phyloP scores from a whole-genome alignment of 2,113 vertebrate genomes.

The Ameiurus melas region DNA sequence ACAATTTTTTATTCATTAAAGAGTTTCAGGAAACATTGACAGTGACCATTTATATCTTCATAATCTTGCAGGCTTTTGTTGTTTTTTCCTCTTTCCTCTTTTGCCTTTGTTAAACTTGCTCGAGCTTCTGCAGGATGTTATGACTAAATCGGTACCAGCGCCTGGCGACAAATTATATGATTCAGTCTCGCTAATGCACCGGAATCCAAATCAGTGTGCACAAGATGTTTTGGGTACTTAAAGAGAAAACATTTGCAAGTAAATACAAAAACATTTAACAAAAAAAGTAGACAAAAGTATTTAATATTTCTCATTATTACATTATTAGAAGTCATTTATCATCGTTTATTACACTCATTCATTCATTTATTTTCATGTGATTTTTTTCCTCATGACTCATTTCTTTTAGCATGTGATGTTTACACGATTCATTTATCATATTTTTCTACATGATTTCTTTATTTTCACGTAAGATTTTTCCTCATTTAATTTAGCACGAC shows the following conservation, averaged over 20 bases:
- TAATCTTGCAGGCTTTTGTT: constrained; percentile 25
- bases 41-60: neutral
- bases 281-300: neutral
- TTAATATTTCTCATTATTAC: neutral
- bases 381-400: neutral
- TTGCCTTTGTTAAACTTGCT: constrained; percentile 26
- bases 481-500: neutral
- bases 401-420: no score
- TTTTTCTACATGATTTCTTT: no score
- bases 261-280: neutral
- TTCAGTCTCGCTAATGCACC: neutral
- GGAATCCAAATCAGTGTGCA: neutral
- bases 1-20: constrained; percentile 32
- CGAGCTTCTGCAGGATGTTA: constrained; percentile 7
- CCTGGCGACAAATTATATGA: constrained; percentile 6
- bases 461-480: no score
- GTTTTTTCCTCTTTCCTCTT: constrained; percentile 17
- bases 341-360: neutral
- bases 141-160: neutral
- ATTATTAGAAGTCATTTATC: neutral
- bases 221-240: neutral
- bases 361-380: neutral
- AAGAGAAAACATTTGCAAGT: neutral
- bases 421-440: no score
- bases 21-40: constrained; percentile 3